phyloP scores from a whole-genome alignment of 2,797 vertebrate genomes.

The Cetoscarus ocellatus region DNA sequence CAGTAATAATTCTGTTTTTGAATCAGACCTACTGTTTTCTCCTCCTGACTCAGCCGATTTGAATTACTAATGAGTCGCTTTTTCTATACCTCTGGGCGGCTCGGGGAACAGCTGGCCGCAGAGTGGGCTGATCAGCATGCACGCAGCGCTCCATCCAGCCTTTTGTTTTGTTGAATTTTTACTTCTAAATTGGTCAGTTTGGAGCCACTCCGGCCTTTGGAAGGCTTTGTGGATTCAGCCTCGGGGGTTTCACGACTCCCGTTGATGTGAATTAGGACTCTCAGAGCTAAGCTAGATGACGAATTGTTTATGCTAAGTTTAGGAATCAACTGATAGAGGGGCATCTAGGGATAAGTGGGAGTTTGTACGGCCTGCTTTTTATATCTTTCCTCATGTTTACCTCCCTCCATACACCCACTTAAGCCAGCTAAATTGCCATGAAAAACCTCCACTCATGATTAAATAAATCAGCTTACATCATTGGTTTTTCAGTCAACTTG shows the following conservation, averaged over 20 bases:
- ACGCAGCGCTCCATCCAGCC: slow-evolving; percentile 19
- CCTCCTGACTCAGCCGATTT: slow-evolving; percentile 56
- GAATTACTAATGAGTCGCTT: slow-evolving; percentile 52
- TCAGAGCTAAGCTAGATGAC: slow-evolving; percentile 18
- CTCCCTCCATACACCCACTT: too few relatives aligned
- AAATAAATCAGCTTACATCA: neutral
- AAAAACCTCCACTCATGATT: neutral
- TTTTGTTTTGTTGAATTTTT: slow-evolving; percentile 25
- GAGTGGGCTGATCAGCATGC: slow-evolving; percentile 51
- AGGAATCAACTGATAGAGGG: neutral
- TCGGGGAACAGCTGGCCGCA: slow-evolving; percentile 52
- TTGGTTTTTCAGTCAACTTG: too few relatives aligned
- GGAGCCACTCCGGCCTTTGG: slow-evolving; percentile 42
- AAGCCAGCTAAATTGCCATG: neutral
- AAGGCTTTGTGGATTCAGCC: slow-evolving; percentile 38
- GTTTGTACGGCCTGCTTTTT: neutral
- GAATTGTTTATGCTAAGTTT: slow-evolving; percentile 28
- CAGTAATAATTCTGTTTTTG: slow-evolving; percentile 34
- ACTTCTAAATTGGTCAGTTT: slow-evolving; percentile 48
- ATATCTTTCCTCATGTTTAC: neutral
- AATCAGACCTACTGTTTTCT: slow-evolving; percentile 32
- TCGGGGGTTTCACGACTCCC: slow-evolving; percentile 27
- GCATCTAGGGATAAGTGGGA: slow-evolving; percentile 11
- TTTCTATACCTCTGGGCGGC: slow-evolving; percentile 52
- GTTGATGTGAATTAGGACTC: slow-evolving; percentile 29